These are phyloP conservation scores for Luidia sarsii DNA, from an alignment of 53 echinoderm and acorn worm species.

Conservation along the genomic window DNA sequence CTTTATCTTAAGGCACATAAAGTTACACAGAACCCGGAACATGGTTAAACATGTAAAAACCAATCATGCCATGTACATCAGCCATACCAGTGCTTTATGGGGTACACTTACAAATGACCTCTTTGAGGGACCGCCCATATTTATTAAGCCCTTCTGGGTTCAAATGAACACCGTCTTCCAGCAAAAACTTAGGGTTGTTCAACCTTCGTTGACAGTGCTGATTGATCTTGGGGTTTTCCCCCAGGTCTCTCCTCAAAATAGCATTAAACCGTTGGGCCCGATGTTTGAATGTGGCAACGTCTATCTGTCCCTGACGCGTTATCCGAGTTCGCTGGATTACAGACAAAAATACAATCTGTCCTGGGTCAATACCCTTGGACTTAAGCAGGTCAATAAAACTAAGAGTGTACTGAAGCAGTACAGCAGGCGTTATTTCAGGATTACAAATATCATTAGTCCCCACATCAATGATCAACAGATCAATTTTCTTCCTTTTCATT, in stretches of 20 bases:
- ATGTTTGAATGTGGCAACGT: conserved; percentile 37
- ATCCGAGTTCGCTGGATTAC: not conserved
- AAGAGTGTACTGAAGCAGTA: not conserved
- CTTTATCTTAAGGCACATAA: too few species aligned
- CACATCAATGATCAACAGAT: not conserved
- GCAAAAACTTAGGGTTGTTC: conserved; percentile 17
- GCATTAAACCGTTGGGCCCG: conserved; percentile 11
- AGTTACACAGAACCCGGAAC: too few species aligned
- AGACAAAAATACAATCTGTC: not conserved
- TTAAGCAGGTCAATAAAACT: conserved; percentile 6
- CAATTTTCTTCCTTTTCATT: conserved; percentile 21
- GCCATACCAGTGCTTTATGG: too few species aligned
- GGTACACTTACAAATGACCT: too few species aligned
- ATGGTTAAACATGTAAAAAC: too few species aligned
- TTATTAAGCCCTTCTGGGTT: not conserved
- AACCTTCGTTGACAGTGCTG: conserved; percentile 1
- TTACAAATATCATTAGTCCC: conserved; percentile 33
- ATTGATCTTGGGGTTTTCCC: not conserved
- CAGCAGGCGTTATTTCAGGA: conserved; percentile 2
- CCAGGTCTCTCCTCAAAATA: not conserved
- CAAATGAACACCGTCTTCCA: conserved; percentile 4
- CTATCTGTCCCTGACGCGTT: conserved; percentile 3
- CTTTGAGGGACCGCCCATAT: conserved; percentile 2
- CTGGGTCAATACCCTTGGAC: not conserved
- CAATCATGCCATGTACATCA: too few species aligned